phyloP scores from a whole-genome alignment of 2,888 invertebrate species.

The Tribolium freemani region DNA sequence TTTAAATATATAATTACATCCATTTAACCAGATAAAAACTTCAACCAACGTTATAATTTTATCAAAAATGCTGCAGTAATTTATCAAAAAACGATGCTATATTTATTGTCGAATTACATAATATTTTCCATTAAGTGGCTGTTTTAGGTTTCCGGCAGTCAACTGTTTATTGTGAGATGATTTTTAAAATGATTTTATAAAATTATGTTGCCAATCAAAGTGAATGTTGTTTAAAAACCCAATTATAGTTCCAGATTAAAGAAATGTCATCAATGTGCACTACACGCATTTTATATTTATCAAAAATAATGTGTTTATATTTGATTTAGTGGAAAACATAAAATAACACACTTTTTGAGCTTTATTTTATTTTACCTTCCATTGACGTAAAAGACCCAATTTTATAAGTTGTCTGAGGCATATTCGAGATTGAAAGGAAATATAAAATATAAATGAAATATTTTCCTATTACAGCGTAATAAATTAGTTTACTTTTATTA shows the following conservation, averaged over 20 bases:
- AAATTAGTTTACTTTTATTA: slow-evolving; percentile 4
- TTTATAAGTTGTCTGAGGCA: neutral
- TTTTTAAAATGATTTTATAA: too few relatives aligned
- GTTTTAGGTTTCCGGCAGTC: too few relatives aligned
- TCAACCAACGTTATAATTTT: neutral
- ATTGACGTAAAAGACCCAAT: neutral
- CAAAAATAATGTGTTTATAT: neutral
- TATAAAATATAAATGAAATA: neutral
- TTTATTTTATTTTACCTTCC: neutral
- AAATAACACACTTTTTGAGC: neutral
- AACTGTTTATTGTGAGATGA: too few relatives aligned
- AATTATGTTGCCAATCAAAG: too few relatives aligned
- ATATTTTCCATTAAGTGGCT: too few relatives aligned
- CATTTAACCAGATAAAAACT: neutral
- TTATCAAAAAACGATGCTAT: neutral
- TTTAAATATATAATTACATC: neutral
- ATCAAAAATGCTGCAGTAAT: neutral
- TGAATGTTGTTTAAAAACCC: too few relatives aligned
- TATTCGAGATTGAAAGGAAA: slow-evolving; percentile 1
- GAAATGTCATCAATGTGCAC: neutral
- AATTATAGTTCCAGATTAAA: neutral
- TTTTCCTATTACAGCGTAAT: neutral
- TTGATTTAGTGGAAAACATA: neutral
- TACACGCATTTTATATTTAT: neutral
- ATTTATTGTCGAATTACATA: too few relatives aligned